These are phyloP conservation scores for Boloria selene DNA, from an alignment of 2,888 invertebrate species.

Conservation along the genomic window DNA sequence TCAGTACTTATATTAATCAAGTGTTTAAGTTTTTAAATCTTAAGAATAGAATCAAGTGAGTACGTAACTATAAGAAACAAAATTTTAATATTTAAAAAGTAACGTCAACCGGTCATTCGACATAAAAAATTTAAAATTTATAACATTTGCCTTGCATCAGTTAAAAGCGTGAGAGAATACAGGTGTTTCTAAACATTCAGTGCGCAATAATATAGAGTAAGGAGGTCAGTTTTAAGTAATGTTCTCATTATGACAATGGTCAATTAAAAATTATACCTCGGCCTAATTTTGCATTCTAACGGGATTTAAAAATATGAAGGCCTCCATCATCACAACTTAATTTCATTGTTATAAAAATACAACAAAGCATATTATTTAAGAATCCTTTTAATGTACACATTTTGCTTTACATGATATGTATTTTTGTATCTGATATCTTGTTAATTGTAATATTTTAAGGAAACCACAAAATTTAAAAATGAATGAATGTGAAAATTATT, in stretches of 20 bases:
- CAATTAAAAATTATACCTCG: constrained; percentile 64
- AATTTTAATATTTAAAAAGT: neutral
- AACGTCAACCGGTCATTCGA: constrained; percentile 13
- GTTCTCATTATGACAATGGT: constrained; percentile 76
- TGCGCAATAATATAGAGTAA: constrained; percentile 57
- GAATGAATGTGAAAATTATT: too few relatives aligned
- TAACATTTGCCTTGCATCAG: constrained; percentile 36
- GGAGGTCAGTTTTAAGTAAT: constrained; percentile 67
- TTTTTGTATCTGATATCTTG: too few relatives aligned
- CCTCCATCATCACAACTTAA: neutral
- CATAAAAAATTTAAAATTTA: constrained; percentile 24
- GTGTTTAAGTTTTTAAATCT: neutral
- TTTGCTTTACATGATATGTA: too few relatives aligned
- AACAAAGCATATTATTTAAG: neutral
- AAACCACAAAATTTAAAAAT: too few relatives aligned
- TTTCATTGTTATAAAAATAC: too few relatives aligned
- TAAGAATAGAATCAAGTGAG: neutral
- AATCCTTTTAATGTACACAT: too few relatives aligned
- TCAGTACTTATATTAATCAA: too few relatives aligned
- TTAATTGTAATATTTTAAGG: too few relatives aligned
- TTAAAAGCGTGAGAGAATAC: constrained; percentile 70
- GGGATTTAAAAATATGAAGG: constrained; percentile 26
- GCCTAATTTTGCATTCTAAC: constrained; percentile 48
- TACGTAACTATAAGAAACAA: neutral
- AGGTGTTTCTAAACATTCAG: constrained; percentile 66